Base-by-base conservation (phyloP, 2,888 invertebrate species). In the Platynereis dumerilii region DNA sequence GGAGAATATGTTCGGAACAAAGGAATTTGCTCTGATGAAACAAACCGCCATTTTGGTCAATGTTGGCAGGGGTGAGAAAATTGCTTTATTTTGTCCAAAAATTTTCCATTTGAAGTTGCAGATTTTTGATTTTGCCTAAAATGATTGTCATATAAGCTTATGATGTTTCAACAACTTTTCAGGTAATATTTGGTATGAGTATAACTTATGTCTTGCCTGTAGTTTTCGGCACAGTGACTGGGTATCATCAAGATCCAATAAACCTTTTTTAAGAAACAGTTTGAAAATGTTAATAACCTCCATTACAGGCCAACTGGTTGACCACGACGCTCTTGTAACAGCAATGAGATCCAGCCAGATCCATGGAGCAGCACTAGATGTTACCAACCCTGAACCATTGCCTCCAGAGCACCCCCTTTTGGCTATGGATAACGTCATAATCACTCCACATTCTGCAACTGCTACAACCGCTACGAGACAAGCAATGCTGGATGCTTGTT, bases 301-400 rank as follows among this genome's bases (percentile, higher is more conserved):
- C n/a, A n/a, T n/a, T n/a, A n/a, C 57, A 62, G 72, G 72, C 64
- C 26, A 55, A 65, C 59, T 74, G 3, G 64, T 74, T 7, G 61
- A 74, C 61, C 67, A 69, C 12, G 72, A 74, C 34, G 74, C 68
- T 10, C 65, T 74, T 42, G 56, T 60, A 7, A n/a, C n/a, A n/a
- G 74, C 73, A 1, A 58, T 74, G 48, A 34, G 27, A 17, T 42
- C 54, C 15, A 62, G 59, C 15, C 45, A 66, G 22, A 72, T 75
- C 42, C 55, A 34, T 26, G 70, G 57, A 12, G 74, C 74, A 20
- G 74, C 70, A 7, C 58, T 74, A 20, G 74, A 74, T 61, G 74
- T 74, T n/a, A 74, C 74, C 0, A 61, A 73, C 27, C 74, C 74
- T 3, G 74, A 74, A 56, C 72, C 72, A 5, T 57, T 71, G 29